Evolutionary conservation across 2,888 invertebrate species (phyloP), one percentile per base, ranked within the genome.

Genomic region (Amaurobius ferox): DNA sequence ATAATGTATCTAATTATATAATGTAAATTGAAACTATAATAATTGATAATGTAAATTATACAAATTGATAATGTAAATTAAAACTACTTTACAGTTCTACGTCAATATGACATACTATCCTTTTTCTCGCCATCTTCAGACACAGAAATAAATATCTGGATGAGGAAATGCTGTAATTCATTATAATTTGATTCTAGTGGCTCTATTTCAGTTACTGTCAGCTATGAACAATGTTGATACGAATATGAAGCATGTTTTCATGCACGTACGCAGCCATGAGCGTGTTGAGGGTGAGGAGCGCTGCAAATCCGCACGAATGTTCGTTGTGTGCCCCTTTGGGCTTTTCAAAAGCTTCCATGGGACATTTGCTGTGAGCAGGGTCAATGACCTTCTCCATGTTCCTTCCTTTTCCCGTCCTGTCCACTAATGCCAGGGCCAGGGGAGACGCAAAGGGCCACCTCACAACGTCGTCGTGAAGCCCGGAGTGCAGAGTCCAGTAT

Each of bases 251-350:
- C 11, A 68, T 44, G n/a, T 48, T 74, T 19, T 72, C 74, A 11
- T 78, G 11, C 16, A 73, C 71, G 32, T 74, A 87, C 48, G 29
- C 39, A 1, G 23, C 0, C 13, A 83, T 28, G 6, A 83, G 40
- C 7, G 71, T 48, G n/a, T 73, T 67, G 13, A 83, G 11, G 3
- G 83, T 55, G 1, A 83, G 39, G 5, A 87, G 30, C 40, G 61
- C 67, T 0, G 78, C 61, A 23, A 87, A 88, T 7, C 86, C 88
- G 39, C 88, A 88, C 3, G 80, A 77, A 40, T 81, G 71, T 48
- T 86, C 86, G 32, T 79, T 87, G 7, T 81, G 85, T 0, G 70
- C 55, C 0, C 32, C 73, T 1, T 7, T 28, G 1, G 88, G 88
- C 35, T 76, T 62, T 9, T 72, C 48, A 28, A 88, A 88, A n/a